Evolutionary conservation across 2,888 invertebrate genomes (phyloP).

Genomic region (Heliconius ethilla): DNA sequence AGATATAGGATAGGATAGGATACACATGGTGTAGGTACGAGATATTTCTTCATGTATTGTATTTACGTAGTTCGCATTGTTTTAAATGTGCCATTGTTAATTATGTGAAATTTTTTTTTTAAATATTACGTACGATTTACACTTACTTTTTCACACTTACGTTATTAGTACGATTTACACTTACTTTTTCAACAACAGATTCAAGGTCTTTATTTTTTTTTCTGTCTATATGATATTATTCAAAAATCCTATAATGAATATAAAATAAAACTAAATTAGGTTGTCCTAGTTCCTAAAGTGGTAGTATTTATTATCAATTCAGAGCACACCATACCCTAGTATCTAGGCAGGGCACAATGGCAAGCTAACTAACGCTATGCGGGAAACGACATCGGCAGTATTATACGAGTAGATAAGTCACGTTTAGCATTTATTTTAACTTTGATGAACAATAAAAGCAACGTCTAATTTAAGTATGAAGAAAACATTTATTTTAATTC

Average conservation of each 20-base stretch:
- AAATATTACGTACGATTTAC: too few species aligned
- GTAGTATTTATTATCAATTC: conserved; percentile 36
- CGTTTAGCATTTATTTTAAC: conserved; percentile 30
- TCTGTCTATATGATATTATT: background rate
- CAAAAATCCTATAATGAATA: background rate
- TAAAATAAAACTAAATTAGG: background rate
- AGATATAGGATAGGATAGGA: too few species aligned
- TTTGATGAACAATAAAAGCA: conserved; percentile 2
- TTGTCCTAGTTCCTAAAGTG: conserved; percentile 19
- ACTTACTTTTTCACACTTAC: too few species aligned
- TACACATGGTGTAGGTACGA: background rate
- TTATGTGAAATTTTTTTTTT: background rate
- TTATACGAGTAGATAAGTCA: conserved; percentile 32
- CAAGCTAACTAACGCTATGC: conserved; percentile 25
- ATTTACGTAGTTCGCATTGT: conserved; percentile 3
- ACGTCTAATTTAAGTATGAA: too few species aligned
- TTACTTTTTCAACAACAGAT: background rate
- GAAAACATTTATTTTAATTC: background rate
- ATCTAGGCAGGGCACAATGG: conserved; percentile 36
- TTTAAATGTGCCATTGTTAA: conserved; percentile 8
- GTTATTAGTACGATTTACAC: too few species aligned
- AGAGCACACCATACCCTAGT: conserved; percentile 33
- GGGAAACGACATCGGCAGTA: conserved; percentile 34
- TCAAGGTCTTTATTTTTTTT: background rate
- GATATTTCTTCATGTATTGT: conserved; percentile 10